Evolutionary conservation across 2,113 vertebrate species (phyloP).

Genomic region (Sterrhoptilus dennistouni): DNA sequence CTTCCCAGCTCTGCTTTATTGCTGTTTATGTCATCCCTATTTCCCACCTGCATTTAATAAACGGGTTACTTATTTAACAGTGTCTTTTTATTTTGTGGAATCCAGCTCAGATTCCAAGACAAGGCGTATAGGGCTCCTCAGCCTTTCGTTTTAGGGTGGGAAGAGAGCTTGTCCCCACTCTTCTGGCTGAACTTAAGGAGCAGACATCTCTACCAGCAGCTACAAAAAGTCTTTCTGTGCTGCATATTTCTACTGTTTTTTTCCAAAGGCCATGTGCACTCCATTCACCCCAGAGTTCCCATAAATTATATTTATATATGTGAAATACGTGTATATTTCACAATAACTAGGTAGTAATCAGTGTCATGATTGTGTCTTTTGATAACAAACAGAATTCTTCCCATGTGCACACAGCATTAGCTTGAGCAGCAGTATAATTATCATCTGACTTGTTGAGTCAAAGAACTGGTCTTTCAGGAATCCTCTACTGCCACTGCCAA

Average conservation of each 20-base stretch:
- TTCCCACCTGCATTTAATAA: slow-evolving; percentile 6
- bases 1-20: slow-evolving; percentile 1
- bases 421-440: neutral
- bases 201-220: neutral
- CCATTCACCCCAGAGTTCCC: neutral
- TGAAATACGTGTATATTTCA: slow-evolving; percentile 5
- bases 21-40: neutral
- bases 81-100: neutral
- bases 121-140: neutral
- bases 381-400: slow-evolving; percentile 45
- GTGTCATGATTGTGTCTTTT: neutral
- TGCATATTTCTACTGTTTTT: neutral
- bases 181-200: neutral
- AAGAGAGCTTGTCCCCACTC: neutral
- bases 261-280: neutral
- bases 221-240: neutral
- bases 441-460: slow-evolving; percentile 19
- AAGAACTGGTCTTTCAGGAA: slow-evolving; percentile 61
- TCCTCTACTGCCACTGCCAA: neutral
- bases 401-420: neutral
- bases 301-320: too few species aligned
- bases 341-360: slow-evolving; percentile 21
- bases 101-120: neutral
- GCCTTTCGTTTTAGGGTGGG: neutral
- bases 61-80: neutral